Percentiles rank a stretch among this genome's conserved stretches.
phyloP scores from a whole-genome alignment of 2,888 invertebrate species.

The Bellardia bayeri region DNA sequence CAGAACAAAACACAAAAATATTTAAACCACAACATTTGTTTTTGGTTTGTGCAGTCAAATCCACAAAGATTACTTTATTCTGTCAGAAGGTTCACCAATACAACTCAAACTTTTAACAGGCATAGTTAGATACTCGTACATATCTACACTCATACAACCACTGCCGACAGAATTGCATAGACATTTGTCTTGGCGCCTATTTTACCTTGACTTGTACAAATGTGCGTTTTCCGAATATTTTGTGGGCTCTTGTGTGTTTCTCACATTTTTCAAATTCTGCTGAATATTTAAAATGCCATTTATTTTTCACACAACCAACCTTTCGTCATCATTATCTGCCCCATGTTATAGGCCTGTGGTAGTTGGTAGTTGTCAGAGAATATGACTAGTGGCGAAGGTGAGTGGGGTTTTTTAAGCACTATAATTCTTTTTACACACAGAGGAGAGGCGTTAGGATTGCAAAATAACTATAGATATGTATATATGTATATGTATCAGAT shows the following conservation, averaged over 20 bases:
- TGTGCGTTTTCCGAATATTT: conserved; percentile 36
- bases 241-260: background rate
- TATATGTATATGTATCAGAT: too few species aligned
- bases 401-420: too few species aligned
- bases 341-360: too few species aligned
- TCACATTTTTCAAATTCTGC: background rate
- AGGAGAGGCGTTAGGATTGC: too few species aligned
- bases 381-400: too few species aligned
- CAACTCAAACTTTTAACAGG: background rate
- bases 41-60: conserved; percentile 49
- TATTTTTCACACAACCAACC: background rate
- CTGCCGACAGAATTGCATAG: conserved; percentile 21
- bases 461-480: too few species aligned
- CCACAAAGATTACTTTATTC: conserved; percentile 56
- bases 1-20: background rate
- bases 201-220: conserved; percentile 56
- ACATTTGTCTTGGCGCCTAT: conserved; percentile 50
- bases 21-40: conserved; percentile 63
- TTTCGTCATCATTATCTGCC: background rate
- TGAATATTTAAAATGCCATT: conserved; percentile 38
- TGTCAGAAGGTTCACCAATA: conserved; percentile 36
- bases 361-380: too few species aligned
- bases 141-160: background rate
- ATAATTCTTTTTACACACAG: too few species aligned
- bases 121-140: too few species aligned